Conservation (phyloP, 2,888 invertebrate species). For the Chironomus tentans region DNA sequence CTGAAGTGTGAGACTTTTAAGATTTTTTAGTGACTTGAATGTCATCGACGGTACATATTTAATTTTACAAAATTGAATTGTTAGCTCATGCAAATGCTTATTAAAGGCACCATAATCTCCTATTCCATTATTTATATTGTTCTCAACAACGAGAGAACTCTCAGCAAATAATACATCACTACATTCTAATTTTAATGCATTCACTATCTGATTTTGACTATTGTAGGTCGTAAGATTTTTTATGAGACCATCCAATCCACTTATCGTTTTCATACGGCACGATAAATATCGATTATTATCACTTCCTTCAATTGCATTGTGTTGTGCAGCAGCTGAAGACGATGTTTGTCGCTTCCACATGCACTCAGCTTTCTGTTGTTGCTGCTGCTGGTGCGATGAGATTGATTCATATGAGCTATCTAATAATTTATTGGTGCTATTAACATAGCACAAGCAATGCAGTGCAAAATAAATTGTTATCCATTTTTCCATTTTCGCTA, state of each 20-base stretch:
- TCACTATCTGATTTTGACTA: constrained; percentile 18
- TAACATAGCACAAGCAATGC: constrained; percentile 10
- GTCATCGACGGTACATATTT: constrained; percentile 62
- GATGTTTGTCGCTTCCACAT: neutral
- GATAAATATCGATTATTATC: constrained; percentile 20
- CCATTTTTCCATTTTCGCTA: constrained; percentile 21
- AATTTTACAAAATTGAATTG: constrained; percentile 71
- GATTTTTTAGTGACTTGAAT: constrained; percentile 55
- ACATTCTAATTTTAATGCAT: constrained; percentile 56
- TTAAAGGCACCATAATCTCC: constrained; percentile 51
- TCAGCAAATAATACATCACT: constrained; percentile 67
- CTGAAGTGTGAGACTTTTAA: constrained; percentile 56
- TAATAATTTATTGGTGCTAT: constrained; percentile 23
- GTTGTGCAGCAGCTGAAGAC: neutral
- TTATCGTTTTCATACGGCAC: constrained; percentile 20
- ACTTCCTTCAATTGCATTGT: neutral
- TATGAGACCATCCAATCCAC: constrained; percentile 24
- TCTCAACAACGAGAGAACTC: constrained; percentile 51
- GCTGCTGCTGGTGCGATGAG: neutral
- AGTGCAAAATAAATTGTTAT: constrained; percentile 21
- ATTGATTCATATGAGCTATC: constrained; percentile 15
- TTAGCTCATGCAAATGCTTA: constrained; percentile 67
- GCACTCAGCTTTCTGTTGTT: constrained; percentile 6
- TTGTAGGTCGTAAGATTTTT: constrained; percentile 11
- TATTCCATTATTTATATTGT: constrained; percentile 36